phyloP scores from a whole-genome alignment of 1,140 invertebrate genomes.

The Dermatophagoides farinae region DNA sequence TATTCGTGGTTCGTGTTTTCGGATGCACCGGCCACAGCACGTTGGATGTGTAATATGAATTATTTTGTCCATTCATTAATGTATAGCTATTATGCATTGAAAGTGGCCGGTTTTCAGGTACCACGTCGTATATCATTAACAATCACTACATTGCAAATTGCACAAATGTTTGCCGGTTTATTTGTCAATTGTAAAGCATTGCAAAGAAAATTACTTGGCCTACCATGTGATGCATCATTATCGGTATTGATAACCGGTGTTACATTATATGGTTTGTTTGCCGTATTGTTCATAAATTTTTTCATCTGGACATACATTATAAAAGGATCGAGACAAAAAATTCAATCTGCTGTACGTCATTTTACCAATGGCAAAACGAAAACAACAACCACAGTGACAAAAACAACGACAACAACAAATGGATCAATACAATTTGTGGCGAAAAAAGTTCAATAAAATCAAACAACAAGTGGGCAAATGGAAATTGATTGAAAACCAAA shows the following conservation, averaged over 20 bases:
- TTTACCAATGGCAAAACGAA: not conserved
- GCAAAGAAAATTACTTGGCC: not conserved
- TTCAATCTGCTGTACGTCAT: not conserved
- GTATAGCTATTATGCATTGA: slow-evolving; percentile 21
- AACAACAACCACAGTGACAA: no score
- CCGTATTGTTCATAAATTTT: slow-evolving; percentile 13
- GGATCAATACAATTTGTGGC: slow-evolving; percentile 1
- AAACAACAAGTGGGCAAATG: not conserved
- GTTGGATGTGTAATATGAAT: slow-evolving; percentile 99
- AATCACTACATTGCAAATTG: slow-evolving; percentile 32
- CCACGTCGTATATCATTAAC: slow-evolving; percentile 30
- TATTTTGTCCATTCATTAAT: slow-evolving; percentile 68
- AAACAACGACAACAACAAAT: no score
- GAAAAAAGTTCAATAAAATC: slow-evolving; percentile 1
- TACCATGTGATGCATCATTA: slow-evolving; percentile 2
- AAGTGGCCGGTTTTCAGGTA: slow-evolving; percentile 28
- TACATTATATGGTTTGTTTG: slow-evolving; percentile 13
- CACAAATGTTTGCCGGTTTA: slow-evolving; percentile 31
- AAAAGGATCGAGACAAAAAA: not conserved
- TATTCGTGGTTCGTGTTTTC: slow-evolving; percentile 47
- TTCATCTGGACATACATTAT: slow-evolving; percentile 22
- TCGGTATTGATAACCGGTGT: slow-evolving; percentile 1
- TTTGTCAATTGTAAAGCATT: slow-evolving; percentile 13
- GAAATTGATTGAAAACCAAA: no score
- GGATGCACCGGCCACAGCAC: slow-evolving; percentile 17